Base-by-base conservation (phyloP, 2,797 vertebrate species). In the Esox lucius region DNA sequence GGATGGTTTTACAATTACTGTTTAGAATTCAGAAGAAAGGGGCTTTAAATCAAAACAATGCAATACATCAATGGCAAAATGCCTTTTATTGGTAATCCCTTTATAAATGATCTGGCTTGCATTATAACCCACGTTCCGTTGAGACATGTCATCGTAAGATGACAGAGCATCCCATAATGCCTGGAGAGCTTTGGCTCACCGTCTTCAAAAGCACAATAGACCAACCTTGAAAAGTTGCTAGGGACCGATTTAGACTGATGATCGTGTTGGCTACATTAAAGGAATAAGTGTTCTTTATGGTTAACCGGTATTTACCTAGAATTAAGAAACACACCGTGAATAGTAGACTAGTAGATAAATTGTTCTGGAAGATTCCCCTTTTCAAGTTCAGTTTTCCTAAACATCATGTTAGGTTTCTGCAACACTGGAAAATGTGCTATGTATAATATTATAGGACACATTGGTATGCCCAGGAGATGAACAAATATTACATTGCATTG, bases 71-170 rank as follows among this genome's bases (percentile, higher is more conserved):
- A 5, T 53, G 1, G 7, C 68, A 17, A 26, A 8, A 16, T 51
- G 68, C 15, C 26, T 70, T 70, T 70, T 22, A 70, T 49, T 70
- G 17, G 68, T 49, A 28, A 70, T 70, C 26, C 46, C 46, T 16
- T 26, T 48, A 48, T 70, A 24, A 49, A 28, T 26, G 8, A 70
- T 31, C 24, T 28, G 68, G 42, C 28, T n/a, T 56, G n/a, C n/a
- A n/a, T 56, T 22, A n/a, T 48, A 69, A 69, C 68, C 22, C 46
- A 22, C 15, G 68, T 49, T 70, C 22, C 49, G 68, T 53, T 70
- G 68, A 49, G 46, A 70, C 68, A 70, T 28, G 68, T 53, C 16
- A 51, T 48, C 5, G 17, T 33, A 28, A 31, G 26, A 16, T 33
- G 64, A 28, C 15, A 65, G 6, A 31, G 64, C 39, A 22, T 15